Percentiles rank a stretch among this genome's conserved stretches.
These are phyloP conservation scores for Coccyzus lansbergi DNA, from an alignment of 2,797 vertebrate species.

Conservation along the genomic window DNA sequence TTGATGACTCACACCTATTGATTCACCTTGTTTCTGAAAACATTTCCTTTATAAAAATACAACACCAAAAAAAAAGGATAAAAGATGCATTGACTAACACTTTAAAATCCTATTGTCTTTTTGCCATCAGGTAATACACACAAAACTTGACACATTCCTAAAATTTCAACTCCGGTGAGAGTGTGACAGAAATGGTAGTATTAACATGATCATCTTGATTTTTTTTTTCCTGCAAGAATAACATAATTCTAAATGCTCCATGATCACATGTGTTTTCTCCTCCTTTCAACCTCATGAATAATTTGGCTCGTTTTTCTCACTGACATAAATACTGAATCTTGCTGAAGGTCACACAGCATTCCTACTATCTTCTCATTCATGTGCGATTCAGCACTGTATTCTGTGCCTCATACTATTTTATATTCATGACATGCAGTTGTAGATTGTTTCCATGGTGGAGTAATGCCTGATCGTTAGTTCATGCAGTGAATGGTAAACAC, in stretches of 20 bases:
- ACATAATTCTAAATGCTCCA: neutral
- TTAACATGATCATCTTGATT: neutral
- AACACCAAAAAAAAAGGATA: neutral
- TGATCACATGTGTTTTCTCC: conserved; percentile 20
- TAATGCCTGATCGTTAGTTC: neutral
- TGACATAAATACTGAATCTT: conserved; percentile 2
- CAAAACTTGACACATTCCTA: conserved; percentile 10
- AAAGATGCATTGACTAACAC: neutral
- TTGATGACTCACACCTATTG: neutral
- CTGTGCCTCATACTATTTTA: neutral
- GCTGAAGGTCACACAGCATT: neutral
- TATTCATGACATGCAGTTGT: neutral
- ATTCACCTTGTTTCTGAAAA: conserved; percentile 39
- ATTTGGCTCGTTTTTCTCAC: conserved; percentile 19
- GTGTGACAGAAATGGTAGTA: neutral
- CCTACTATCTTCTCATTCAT: neutral
- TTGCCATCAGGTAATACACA: conserved; percentile 23
- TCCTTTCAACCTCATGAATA: conserved; percentile 44
- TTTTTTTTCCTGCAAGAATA: conserved; percentile 36
- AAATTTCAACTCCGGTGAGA: neutral
- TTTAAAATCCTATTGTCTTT: conserved; percentile 19
- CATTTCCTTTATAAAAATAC: conserved; percentile 35
- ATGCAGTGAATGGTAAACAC: neutral
- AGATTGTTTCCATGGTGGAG: conserved; percentile 8
- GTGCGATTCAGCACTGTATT: neutral